These are phyloP conservation scores for Dasypus novemcinctus DNA, from an alignment of 2,113 vertebrate genomes.

Conservation along the genomic window DNA sequence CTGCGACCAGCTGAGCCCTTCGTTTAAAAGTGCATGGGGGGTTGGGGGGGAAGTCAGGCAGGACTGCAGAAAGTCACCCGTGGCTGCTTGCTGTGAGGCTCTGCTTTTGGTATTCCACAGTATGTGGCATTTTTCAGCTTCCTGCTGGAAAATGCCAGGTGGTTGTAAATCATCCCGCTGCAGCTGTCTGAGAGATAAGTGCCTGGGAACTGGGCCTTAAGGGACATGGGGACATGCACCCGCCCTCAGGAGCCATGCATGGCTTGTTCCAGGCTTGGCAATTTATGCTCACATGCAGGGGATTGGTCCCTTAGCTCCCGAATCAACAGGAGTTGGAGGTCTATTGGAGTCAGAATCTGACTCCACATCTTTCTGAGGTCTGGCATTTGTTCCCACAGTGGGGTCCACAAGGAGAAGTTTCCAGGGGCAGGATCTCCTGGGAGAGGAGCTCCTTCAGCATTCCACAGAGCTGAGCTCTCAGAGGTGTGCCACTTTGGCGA, in stretches of 20 bases:
- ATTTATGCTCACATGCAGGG: neutral
- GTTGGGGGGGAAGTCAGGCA: no score
- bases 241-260: neutral
- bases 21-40: neutral
- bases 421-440: neutral
- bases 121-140: slow-evolving; percentile 14
- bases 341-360: no score
- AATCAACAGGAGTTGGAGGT: neutral
- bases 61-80: neutral
- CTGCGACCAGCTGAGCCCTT: neutral
- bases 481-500: neutral
- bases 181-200: slow-evolving; percentile 48
- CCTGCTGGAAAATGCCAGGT: neutral
- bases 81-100: neutral
- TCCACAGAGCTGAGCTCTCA: no score
- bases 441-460: neutral
- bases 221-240: neutral
- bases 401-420: neutral
- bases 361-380: no score
- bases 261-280: neutral
- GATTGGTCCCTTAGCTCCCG: neutral
- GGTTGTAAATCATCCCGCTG: slow-evolving; percentile 63
- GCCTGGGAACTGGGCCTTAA: slow-evolving; percentile 54
- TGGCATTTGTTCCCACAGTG: neutral
- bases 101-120: neutral